Conservation (phyloP, 2,113 vertebrate species). For the Opisthocomus hoazin region DNA sequence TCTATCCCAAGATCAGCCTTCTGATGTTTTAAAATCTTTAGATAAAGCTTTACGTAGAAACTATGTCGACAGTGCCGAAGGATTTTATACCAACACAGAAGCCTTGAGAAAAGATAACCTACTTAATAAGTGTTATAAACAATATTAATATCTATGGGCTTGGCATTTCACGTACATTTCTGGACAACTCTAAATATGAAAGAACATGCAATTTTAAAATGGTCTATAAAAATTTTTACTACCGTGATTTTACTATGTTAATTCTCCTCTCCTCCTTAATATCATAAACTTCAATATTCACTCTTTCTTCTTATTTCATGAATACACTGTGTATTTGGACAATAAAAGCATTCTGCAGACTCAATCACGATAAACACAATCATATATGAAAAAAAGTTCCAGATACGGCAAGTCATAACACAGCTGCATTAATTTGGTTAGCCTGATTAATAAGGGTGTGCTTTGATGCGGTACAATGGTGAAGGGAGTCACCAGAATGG, state of each 20-base stretch:
- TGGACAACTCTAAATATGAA: background rate
- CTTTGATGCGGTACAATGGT: slow-evolving; percentile 9
- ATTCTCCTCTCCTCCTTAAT: slow-evolving; percentile 4
- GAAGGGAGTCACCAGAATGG: background rate
- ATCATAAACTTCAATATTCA: slow-evolving; percentile 42
- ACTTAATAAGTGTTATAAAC: background rate
- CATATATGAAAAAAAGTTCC: background rate
- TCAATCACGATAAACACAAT: slow-evolving; percentile 16
- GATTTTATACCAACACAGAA: background rate
- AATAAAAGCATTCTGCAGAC: slow-evolving; percentile 2
- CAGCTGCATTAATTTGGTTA: slow-evolving; percentile 43
- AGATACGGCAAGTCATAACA: background rate
- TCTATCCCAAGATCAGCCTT: background rate
- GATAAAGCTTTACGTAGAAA: background rate
- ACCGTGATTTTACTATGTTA: background rate
- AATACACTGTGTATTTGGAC: slow-evolving; percentile 9
- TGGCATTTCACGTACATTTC: slow-evolving; percentile 6
- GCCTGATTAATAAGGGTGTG: slow-evolving; percentile 22
- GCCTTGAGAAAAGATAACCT: background rate
- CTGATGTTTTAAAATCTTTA: background rate
- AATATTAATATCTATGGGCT: background rate
- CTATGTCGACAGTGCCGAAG: background rate
- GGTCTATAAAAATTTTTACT: slow-evolving; percentile 17
- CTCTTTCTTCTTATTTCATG: slow-evolving; percentile 18
- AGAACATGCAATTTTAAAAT: background rate